Percentiles rank a stretch among this genome's conserved stretches.
These are phyloP conservation scores for Sinocyclocheilus grahami DNA, from an alignment of 2,113 vertebrate species.

Conservation along the genomic window DNA sequence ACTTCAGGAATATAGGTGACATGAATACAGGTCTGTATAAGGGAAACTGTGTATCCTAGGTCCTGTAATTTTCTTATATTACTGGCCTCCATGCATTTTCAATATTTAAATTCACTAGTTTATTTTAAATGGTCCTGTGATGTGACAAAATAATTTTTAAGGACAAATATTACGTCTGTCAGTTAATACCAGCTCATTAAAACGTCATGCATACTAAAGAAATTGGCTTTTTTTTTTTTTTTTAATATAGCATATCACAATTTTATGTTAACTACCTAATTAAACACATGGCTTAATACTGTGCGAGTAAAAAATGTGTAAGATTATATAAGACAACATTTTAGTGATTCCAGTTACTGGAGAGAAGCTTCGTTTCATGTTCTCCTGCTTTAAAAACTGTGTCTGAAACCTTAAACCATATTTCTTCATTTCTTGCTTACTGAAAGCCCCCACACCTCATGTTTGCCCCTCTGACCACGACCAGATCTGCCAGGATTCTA, in stretches of 20 bases:
- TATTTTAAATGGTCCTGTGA: background rate
- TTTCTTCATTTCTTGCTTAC: conserved; percentile 31
- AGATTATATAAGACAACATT: background rate
- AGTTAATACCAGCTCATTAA: background rate
- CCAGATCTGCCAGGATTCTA: conserved; percentile 9
- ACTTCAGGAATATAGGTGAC: background rate
- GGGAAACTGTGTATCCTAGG: background rate
- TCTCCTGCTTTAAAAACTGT: background rate
- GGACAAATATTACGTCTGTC: background rate
- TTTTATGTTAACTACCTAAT: background rate
- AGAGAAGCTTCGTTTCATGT: conserved; percentile 9
- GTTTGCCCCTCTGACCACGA: background rate
- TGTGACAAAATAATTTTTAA: background rate
- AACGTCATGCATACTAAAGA: background rate
- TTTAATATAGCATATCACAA: background rate
- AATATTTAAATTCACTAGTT: background rate
- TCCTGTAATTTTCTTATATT: background rate
- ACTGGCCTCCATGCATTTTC: background rate
- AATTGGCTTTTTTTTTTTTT: background rate
- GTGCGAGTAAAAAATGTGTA: background rate
- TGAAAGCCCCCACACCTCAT: conserved; percentile 17
- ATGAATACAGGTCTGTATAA: background rate
- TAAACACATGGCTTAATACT: background rate
- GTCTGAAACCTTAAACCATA: conserved; percentile 22
- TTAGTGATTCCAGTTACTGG: background rate